Conservation (phyloP, 2,797 vertebrate species). For the Acridotheres tristis region DNA sequence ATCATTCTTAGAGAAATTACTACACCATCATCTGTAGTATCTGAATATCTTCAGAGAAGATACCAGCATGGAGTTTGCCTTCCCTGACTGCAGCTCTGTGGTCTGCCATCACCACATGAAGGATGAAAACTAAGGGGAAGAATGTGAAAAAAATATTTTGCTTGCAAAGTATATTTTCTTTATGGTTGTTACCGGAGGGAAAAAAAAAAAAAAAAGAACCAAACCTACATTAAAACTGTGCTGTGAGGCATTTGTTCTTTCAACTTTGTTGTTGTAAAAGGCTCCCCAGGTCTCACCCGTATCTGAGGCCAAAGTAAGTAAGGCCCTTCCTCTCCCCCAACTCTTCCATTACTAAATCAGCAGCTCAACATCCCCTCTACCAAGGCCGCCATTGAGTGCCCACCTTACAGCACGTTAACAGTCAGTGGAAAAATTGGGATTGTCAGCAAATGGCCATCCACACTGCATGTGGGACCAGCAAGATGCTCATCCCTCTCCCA, state of each 20-base stretch:
- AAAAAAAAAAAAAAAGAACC: background rate
- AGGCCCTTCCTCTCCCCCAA: background rate
- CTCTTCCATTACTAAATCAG: constrained; percentile 15
- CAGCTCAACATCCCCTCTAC: constrained; percentile 1
- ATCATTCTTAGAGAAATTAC: background rate
- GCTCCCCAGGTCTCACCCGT: background rate
- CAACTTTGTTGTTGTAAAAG: background rate
- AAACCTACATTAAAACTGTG: background rate
- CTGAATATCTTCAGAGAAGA: background rate
- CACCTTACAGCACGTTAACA: background rate
- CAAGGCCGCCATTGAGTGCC: background rate
- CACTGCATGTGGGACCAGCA: accelerated
- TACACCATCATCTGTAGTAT: background rate
- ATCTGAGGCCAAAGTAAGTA: constrained; percentile 31
- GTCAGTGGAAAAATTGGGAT: background rate
- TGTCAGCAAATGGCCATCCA: background rate
- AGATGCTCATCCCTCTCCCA: background rate
- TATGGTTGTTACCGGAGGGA: background rate
- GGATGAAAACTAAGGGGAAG: constrained; percentile 3
- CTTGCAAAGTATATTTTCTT: constrained; percentile 37
- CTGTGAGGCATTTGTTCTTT: background rate
- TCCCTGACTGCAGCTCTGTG: background rate
- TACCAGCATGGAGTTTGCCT: background rate
- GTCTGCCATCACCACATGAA: constrained; percentile 4
- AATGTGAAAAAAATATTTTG: constrained; percentile 38